A percentile compares a stretch with the other conserved stretches of the same genome.
Conservation (phyloP, 2,888 invertebrate species). For the Drosophila buzzatii region DNA sequence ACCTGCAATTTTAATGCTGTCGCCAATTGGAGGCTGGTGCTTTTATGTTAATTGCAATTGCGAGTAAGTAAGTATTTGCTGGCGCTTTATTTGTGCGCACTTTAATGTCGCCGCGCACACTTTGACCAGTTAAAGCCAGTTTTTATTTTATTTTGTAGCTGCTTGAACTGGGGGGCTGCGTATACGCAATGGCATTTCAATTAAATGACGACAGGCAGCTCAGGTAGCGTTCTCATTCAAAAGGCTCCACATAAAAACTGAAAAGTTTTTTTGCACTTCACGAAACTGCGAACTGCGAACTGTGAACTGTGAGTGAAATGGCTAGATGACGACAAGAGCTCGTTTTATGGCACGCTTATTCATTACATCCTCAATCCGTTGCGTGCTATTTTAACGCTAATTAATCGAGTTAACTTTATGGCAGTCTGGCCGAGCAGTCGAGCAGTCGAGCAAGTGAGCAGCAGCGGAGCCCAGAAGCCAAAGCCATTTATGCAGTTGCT, state of each 20-base stretch:
- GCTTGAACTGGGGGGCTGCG: conserved; percentile 33
- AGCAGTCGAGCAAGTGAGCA: background rate
- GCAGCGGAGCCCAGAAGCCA: background rate
- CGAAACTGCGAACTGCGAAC: conserved; percentile 2
- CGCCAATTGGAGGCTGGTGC: background rate
- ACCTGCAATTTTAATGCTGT: background rate
- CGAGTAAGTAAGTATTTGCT: conserved; percentile 3
- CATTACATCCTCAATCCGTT: conserved; percentile 60
- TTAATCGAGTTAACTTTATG: conserved; percentile 65
- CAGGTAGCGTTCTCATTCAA: conserved; percentile 1
- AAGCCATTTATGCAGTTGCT: conserved; percentile 38
- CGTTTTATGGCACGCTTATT: conserved; percentile 43
- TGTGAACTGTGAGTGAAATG: background rate
- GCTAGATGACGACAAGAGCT: background rate
- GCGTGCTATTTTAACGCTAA: conserved; percentile 57
- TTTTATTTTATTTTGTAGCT: background rate
- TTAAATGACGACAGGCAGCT: conserved; percentile 28
- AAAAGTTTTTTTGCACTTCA: conserved; percentile 29
- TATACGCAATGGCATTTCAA: conserved; percentile 63
- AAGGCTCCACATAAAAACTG: conserved; percentile 32
- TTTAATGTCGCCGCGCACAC: conserved; percentile 3
- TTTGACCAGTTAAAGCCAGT: conserved; percentile 4
- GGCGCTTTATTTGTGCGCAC: background rate
- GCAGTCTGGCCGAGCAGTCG: conserved; percentile 23
- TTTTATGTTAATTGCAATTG: conserved; percentile 19